Evolutionary conservation across 2,888 invertebrate genomes (phyloP).

Genomic region (Parnassius orleans): DNA sequence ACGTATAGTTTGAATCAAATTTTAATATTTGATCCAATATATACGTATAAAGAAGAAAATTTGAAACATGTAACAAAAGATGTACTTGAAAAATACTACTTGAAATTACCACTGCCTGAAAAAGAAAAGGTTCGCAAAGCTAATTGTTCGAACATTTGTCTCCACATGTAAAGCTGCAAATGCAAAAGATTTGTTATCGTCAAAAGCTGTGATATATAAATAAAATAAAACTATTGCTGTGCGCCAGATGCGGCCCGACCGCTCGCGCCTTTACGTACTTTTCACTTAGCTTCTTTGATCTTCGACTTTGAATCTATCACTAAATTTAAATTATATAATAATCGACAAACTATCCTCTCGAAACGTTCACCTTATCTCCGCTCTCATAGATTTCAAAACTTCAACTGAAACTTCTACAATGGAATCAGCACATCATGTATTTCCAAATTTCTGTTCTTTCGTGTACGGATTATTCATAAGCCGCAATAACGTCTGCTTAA

Average conservation of each 20-base stretch:
- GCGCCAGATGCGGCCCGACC: conserved; percentile 53
- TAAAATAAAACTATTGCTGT: conserved; percentile 67
- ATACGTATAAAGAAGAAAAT: not conserved
- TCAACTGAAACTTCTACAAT: conserved; percentile 43
- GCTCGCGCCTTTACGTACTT: conserved; percentile 55
- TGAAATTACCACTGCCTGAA: not conserved
- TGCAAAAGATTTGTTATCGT: conserved; percentile 81
- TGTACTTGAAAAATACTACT: too few relatives aligned
- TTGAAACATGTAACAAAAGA: not conserved
- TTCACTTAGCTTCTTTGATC: conserved; percentile 56
- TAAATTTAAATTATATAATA: conserved; percentile 34
- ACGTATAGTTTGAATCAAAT: conserved; percentile 15
- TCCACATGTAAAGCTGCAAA: conserved; percentile 76
- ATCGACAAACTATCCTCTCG: conserved; percentile 36
- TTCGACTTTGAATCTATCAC: conserved; percentile 45
- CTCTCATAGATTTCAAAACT: conserved; percentile 47
- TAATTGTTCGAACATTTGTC: conserved; percentile 75
- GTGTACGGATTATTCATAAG: conserved; percentile 29
- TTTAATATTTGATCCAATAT: not conserved
- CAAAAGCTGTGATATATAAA: conserved; percentile 81
- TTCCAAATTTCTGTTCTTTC: conserved; percentile 35
- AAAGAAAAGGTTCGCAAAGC: conserved; percentile 31
- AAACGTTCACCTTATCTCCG: conserved; percentile 44
- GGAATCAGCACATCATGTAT: conserved; percentile 76
- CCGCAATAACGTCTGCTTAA: conserved; percentile 37